A percentile compares a stretch with the other conserved stretches of the same genome.
Conservation (phyloP, 2,113 vertebrate species). For the Anoura caudifer region DNA sequence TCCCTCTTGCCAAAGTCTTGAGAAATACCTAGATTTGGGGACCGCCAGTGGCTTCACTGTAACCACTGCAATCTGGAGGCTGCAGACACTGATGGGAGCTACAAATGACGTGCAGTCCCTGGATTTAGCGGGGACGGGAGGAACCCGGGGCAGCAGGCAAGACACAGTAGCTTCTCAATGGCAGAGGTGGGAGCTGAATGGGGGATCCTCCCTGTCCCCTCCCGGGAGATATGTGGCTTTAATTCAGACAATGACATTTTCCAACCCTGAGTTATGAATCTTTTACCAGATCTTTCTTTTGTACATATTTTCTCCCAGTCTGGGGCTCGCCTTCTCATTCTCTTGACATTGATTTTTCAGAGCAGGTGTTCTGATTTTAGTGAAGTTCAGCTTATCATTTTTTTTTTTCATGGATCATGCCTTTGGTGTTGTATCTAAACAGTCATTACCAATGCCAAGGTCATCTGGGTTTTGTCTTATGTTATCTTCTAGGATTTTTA, state of each 20-base stretch:
- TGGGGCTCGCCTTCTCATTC: neutral
- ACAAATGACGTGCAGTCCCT: neutral
- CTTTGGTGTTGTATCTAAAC: neutral
- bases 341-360: neutral
- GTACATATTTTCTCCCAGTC: neutral
- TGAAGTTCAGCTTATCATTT: neutral
- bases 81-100: neutral
- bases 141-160: neutral
- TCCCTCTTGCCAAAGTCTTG: slow-evolving; percentile 28
- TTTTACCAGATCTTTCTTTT: neutral
- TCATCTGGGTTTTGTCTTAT: neutral
- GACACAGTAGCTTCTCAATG: neutral
- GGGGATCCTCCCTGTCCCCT: neutral
- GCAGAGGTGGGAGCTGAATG: neutral
- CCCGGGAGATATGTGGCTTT: neutral
- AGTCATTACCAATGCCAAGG: neutral
- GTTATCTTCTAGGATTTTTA: neutral
- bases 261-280: neutral
- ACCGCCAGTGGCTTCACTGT: neutral
- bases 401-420: neutral
- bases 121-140: neutral
- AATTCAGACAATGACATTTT: slow-evolving; percentile 19
- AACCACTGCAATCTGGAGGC: neutral
- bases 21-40: slow-evolving; percentile 45
- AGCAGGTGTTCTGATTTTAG: slow-evolving; percentile 23